Evolutionary conservation across 1,140 invertebrate genomes (phyloP).

Genomic region (Trinorchestia longiramus): DNA sequence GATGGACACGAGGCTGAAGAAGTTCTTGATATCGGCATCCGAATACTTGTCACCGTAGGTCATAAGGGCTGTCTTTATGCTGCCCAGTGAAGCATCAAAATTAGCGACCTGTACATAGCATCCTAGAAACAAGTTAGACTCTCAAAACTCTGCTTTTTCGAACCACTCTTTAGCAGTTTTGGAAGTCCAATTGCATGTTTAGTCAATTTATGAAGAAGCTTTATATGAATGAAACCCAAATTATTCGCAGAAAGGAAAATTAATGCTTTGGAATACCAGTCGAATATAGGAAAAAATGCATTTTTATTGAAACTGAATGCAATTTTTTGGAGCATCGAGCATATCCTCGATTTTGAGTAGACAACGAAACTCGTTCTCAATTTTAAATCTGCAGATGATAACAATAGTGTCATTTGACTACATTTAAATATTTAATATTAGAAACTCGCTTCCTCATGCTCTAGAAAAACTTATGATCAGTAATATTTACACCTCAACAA

Average conservation of each 20-base stretch:
- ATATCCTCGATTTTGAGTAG: no score
- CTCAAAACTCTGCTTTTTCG: background rate
- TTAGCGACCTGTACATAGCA: background rate
- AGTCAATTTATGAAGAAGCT: background rate
- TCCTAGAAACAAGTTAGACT: background rate
- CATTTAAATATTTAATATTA: background rate
- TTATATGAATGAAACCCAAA: background rate
- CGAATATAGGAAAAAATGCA: background rate
- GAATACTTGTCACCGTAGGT: conserved; percentile 98
- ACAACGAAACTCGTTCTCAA: no score
- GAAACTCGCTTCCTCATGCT: background rate
- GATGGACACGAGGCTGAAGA: conserved; percentile 94
- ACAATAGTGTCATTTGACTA: background rate
- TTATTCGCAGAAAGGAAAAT: background rate
- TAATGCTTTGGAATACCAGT: background rate
- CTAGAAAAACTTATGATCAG: background rate
- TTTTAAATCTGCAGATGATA: no score
- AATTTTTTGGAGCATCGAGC: no score
- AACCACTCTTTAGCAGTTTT: background rate
- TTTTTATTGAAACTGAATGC: background rate
- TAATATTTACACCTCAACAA: background rate
- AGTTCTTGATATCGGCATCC: conserved; percentile 91
- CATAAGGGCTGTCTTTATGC: conserved; percentile 88
- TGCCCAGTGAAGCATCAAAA: background rate
- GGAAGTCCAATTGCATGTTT: background rate